phyloP scores from a whole-genome alignment of 2,888 invertebrate species.

The Micoletzkya japonica region DNA sequence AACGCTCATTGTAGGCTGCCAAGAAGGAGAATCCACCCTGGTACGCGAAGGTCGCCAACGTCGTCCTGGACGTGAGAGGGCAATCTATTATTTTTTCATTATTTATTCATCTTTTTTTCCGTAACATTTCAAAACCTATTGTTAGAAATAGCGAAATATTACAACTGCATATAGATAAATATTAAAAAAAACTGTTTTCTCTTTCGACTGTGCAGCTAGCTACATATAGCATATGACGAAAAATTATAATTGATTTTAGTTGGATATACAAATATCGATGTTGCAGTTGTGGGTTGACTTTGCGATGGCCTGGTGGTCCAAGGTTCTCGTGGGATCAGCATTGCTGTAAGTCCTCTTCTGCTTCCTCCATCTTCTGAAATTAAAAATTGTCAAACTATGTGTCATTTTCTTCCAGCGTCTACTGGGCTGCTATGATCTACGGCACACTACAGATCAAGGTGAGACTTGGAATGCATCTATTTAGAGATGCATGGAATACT shows the following conservation, averaged over 20 bases:
- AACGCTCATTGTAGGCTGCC: too few species aligned
- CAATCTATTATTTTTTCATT: background rate
- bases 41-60: slow-evolving; percentile 17
- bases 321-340: slow-evolving; percentile 41
- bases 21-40: slow-evolving; percentile 17
- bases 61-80: slow-evolving; percentile 21
- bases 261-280: background rate
- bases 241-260: too few species aligned
- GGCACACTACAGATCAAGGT: slow-evolving; percentile 57
- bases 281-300: slow-evolving; percentile 56
- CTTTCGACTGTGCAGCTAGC: too few species aligned
- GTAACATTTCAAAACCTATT: background rate
- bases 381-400: background rate
- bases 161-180: too few species aligned
- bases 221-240: too few species aligned
- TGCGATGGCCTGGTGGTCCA: slow-evolving; percentile 51
- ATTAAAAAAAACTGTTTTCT: too few species aligned
- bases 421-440: slow-evolving; percentile 57
- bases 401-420: slow-evolving; percentile 31
- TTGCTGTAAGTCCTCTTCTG: slow-evolving; percentile 30
- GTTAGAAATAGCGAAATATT: too few species aligned
- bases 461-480: too few species aligned
- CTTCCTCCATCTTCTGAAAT: background rate
- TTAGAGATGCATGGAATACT: too few species aligned
- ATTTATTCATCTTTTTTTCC: background rate